Percentiles rank a stretch among this genome's conserved stretches.
Conservation (phyloP, 2,113 vertebrate genomes). For the Rana temporaria region DNA sequence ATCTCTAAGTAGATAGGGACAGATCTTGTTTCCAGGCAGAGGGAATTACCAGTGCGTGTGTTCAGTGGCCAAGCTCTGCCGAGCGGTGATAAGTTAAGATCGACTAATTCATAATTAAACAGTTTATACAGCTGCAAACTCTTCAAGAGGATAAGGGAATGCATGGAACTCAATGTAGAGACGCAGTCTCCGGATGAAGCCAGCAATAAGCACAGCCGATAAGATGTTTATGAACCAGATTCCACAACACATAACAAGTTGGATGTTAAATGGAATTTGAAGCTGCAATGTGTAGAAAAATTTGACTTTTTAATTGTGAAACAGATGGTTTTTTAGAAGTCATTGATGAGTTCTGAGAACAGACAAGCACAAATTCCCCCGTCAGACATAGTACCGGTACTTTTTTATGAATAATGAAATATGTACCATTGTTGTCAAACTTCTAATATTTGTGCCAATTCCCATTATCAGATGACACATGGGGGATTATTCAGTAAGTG, state of each 20-base stretch:
- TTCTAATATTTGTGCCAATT: no score
- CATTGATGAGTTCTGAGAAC: no score
- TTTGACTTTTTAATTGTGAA: no score
- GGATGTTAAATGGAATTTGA: conserved; percentile 3
- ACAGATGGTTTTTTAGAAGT: no score
- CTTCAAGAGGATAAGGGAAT: conserved; percentile 30
- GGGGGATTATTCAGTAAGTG: no score
- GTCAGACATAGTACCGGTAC: no score
- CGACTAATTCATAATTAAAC: conserved; percentile 48
- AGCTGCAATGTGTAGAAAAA: no score
- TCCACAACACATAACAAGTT: neutral
- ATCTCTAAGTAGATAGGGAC: conserved; percentile 33
- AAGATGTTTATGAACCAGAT: neutral
- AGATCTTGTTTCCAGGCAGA: conserved; percentile 41
- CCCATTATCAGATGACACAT: no score
- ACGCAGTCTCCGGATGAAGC: neutral
- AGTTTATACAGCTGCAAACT: conserved; percentile 39
- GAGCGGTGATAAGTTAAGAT: conserved; percentile 43
- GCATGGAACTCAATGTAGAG: neutral
- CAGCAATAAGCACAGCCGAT: neutral
- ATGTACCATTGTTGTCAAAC: no score
- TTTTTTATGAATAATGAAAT: no score
- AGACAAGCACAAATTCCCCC: no score
- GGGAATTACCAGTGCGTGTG: conserved; percentile 33
- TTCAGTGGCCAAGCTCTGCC: conserved; percentile 38